Evolutionary conservation across 2,113 vertebrate genomes (phyloP).

Genomic region (Calonectris borealis): DNA sequence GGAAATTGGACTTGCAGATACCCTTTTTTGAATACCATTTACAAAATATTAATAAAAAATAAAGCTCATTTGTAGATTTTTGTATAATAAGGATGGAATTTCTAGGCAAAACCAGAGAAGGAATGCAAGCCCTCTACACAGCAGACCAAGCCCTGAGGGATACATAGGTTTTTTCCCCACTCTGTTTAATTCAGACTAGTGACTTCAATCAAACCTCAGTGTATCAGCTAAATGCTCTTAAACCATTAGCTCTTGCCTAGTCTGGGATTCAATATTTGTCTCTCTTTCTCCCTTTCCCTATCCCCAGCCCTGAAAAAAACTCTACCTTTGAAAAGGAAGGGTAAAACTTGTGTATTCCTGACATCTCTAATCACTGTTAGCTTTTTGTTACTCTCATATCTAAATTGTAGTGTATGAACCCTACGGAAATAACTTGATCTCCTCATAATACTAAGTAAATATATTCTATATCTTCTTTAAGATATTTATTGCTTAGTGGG

Average conservation of each 20-base stretch:
- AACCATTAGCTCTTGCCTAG: background rate
- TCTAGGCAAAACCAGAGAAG: background rate
- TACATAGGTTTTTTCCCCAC: background rate
- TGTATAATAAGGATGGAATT: background rate
- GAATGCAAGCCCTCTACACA: background rate
- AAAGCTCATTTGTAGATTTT: background rate
- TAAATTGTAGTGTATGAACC: background rate
- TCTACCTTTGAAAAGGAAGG: background rate
- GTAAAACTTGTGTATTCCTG: background rate
- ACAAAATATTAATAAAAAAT: background rate
- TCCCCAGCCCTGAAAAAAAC: background rate
- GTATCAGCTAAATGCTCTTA: background rate
- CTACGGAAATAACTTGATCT: background rate
- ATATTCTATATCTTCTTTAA: background rate
- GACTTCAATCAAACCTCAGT: background rate
- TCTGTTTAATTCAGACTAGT: background rate
- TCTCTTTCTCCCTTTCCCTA: background rate
- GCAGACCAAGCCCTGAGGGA: background rate
- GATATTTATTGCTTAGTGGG: background rate
- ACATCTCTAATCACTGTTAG: background rate
- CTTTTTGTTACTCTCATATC: background rate
- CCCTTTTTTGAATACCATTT: background rate
- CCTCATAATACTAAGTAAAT: background rate
- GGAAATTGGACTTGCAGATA: background rate
- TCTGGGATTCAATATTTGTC: background rate